Evolutionary conservation across 2,888 invertebrate species (phyloP).

Genomic region (Tetragnatha montana): DNA sequence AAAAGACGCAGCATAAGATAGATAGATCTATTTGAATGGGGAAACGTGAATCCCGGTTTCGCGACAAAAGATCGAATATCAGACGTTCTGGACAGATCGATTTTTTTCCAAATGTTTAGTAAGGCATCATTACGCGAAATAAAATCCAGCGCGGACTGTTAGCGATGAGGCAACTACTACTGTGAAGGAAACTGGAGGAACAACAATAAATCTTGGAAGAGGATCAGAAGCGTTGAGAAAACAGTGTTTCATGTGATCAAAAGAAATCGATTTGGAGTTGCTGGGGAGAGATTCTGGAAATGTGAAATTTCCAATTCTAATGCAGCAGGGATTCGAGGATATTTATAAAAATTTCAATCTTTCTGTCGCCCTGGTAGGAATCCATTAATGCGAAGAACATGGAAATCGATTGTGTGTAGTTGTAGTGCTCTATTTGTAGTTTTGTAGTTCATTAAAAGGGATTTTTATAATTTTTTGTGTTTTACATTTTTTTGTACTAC

Average conservation of each 20-base stretch:
- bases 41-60: background rate
- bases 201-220: background rate
- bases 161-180: background rate
- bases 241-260: background rate
- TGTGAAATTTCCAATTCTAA: constrained; percentile 42
- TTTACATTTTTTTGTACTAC: no score
- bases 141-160: background rate
- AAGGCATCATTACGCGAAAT: background rate
- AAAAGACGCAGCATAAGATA: no score
- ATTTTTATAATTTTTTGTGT: no score
- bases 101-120: background rate
- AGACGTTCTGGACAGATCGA: background rate
- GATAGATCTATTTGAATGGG: background rate
- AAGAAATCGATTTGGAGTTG: constrained; percentile 20
- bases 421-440: background rate
- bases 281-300: constrained; percentile 6
- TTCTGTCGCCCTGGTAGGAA: background rate
- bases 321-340: background rate
- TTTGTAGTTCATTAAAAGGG: no score
- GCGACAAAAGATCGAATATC: background rate
- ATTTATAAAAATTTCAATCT: background rate
- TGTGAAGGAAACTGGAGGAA: constrained; percentile 1
- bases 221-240: constrained; percentile 7
- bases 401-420: background rate
- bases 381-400: background rate